A percentile compares a stretch with the other conserved stretches of the same genome.
Evolutionary conservation across 2,113 vertebrate genomes (phyloP).

Genomic region (Scomber japonicus): DNA sequence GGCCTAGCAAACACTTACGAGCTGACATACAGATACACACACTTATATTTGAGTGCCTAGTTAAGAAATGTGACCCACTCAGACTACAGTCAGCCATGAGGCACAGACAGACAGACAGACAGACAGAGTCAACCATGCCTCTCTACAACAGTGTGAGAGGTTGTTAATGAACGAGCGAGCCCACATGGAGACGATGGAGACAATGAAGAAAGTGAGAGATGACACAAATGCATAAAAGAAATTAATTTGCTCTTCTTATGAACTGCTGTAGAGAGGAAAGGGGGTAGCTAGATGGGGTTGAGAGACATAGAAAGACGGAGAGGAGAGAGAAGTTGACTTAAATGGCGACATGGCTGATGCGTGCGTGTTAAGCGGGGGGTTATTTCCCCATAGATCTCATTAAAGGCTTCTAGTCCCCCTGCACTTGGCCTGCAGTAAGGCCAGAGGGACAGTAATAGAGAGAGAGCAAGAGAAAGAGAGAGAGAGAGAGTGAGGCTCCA

Average conservation of each 20-base stretch:
- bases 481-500: conserved; percentile 15
- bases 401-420: conserved; percentile 74
- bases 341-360: conserved; percentile 33
- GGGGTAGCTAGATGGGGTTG: conserved; percentile 4
- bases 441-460: conserved; percentile 40
- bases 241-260: conserved; percentile 18
- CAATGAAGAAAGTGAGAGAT: conserved; percentile 3
- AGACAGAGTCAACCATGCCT: not conserved
- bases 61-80: conserved; percentile 27
- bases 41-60: conserved; percentile 1
- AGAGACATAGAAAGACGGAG: not conserved
- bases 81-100: not conserved
- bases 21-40: conserved; percentile 7
- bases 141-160: conserved; percentile 6
- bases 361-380: conserved; percentile 9
- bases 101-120: not conserved
- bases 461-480: not conserved
- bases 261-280: conserved; percentile 24
- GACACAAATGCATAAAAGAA: conserved; percentile 34
- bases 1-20: conserved; percentile 40
- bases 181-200: not conserved
- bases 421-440: conserved; percentile 66
- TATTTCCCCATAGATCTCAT: conserved; percentile 83
- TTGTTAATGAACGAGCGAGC: conserved; percentile 34
- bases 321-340: conserved; percentile 30